These are phyloP conservation scores for Nemapogon koenigi DNA, from an alignment of 2,888 invertebrate genomes.

Conservation along the genomic window DNA sequence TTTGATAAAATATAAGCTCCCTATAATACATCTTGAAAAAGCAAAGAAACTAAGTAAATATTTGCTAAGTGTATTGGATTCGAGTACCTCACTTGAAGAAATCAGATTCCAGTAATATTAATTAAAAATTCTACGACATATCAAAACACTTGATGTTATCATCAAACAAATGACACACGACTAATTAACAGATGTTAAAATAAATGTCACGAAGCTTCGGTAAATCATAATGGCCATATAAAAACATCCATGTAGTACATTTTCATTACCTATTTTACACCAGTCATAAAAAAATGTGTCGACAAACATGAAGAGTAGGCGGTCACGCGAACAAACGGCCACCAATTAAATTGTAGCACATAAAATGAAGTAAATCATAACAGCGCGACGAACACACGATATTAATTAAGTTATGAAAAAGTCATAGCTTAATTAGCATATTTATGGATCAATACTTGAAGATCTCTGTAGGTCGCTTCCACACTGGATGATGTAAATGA, in stretches of 20 bases:
- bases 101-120: too few relatives aligned
- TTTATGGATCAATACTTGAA: slow-evolving; percentile 45
- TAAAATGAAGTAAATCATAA: slow-evolving; percentile 57
- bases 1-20: too few relatives aligned
- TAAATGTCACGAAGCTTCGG: slow-evolving; percentile 4
- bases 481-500: too few relatives aligned
- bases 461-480: slow-evolving; percentile 9
- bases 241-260: slow-evolving; percentile 18
- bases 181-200: slow-evolving; percentile 4
- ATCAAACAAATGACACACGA: slow-evolving; percentile 4
- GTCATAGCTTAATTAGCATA: slow-evolving; percentile 58
- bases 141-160: too few relatives aligned
- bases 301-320: slow-evolving; percentile 24
- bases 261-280: slow-evolving; percentile 52
- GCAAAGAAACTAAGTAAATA: too few relatives aligned
- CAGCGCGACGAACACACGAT: slow-evolving; percentile 30
- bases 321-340: slow-evolving; percentile 43
- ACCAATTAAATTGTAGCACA: slow-evolving; percentile 54
- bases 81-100: too few relatives aligned
- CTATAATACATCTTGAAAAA: too few relatives aligned
- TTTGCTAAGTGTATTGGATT: too few relatives aligned
- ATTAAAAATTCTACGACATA: too few relatives aligned
- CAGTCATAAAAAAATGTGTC: slow-evolving; percentile 51
- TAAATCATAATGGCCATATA: slow-evolving; percentile 9
- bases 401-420: slow-evolving; percentile 64